phyloP scores from a whole-genome alignment of 2,888 invertebrate species.

The Megastigmus dorsalis region DNA sequence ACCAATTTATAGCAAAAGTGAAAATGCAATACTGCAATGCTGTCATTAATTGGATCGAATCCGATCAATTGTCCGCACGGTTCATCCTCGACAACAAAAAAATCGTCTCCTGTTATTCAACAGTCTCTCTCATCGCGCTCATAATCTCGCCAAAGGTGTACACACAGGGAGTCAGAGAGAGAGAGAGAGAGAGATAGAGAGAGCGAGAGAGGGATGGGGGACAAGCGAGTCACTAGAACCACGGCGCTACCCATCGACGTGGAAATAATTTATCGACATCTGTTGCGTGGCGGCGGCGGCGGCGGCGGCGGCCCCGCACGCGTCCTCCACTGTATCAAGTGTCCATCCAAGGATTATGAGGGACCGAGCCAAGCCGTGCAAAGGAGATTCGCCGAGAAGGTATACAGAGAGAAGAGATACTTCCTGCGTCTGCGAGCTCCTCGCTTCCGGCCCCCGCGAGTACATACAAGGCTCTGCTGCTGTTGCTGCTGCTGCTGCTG shows the following conservation, averaged over 20 bases:
- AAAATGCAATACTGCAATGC: no score
- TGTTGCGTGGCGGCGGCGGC: conserved; percentile 36
- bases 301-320: no score
- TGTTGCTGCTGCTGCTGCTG: conserved; percentile 13
- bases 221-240: no score
- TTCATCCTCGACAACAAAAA: no score
- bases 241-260: conserved; percentile 6
- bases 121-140: no score
- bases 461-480: not conserved
- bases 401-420: no score
- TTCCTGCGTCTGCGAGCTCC: conserved; percentile 20
- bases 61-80: no score
- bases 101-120: no score
- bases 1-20: no score
- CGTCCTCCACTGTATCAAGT: conserved; percentile 27
- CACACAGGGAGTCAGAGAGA: no score
- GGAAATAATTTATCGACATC: conserved; percentile 49
- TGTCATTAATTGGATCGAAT: no score
- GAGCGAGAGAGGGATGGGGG: not conserved
- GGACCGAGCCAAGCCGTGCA: not conserved
- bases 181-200: conserved; percentile 1
- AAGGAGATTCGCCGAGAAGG: conserved; percentile 33
- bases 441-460: conserved; percentile 26
- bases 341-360: conserved; percentile 28
- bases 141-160: no score